Conservation (phyloP, 1,140 invertebrate genomes). For the Conus betulinus region DNA sequence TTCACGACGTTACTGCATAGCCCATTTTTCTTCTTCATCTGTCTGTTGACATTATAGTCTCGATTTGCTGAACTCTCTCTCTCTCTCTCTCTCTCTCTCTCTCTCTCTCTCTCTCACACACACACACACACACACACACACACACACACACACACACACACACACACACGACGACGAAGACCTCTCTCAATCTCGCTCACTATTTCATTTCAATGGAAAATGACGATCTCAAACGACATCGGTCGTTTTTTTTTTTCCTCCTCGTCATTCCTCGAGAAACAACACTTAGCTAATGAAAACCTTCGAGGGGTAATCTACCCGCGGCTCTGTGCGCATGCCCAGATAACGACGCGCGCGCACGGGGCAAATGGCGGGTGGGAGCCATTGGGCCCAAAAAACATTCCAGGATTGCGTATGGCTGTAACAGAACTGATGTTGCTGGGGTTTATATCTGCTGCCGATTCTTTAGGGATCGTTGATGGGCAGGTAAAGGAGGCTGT, state of each 20-base stretch:
- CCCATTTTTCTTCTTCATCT: too few species aligned
- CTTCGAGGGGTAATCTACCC: background rate
- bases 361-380: background rate
- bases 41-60: too few species aligned
- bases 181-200: background rate
- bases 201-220: slow-evolving; percentile 8
- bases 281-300: slow-evolving; percentile 11
- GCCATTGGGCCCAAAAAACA: background rate
- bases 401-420: background rate
- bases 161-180: too few species aligned
- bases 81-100: too few species aligned
- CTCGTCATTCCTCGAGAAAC: background rate
- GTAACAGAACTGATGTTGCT: background rate
- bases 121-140: too few species aligned
- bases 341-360: slow-evolving; percentile 2
- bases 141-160: too few species aligned
- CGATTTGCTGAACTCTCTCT: too few species aligned
- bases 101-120: too few species aligned
- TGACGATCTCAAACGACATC: background rate
- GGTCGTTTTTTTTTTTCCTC: background rate
- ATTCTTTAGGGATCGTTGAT: background rate
- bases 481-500: background rate
- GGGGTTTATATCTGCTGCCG: background rate
- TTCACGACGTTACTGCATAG: too few species aligned
- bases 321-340: background rate